A percentile compares a stretch with the other conserved stretches of the same genome.
Evolutionary conservation across 2,888 invertebrate genomes (phyloP).

Genomic region (Acanthococcus lagerstroemiae): DNA sequence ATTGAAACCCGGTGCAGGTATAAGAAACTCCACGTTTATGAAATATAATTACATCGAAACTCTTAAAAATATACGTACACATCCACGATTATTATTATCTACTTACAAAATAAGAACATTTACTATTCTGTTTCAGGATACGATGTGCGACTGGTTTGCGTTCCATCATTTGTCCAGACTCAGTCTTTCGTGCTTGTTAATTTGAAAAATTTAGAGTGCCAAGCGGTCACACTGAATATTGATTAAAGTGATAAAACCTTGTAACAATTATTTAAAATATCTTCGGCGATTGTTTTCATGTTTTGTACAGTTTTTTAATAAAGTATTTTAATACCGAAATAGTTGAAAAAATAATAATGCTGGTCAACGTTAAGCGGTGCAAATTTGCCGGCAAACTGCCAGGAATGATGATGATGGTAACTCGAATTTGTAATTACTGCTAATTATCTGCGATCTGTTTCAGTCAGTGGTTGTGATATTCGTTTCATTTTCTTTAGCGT

Average conservation of each 20-base stretch:
- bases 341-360: too few relatives aligned
- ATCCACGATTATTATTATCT: too few relatives aligned
- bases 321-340: too few relatives aligned
- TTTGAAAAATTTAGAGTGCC: conserved; percentile 61
- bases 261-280: too few relatives aligned
- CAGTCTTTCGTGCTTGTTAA: conserved; percentile 69
- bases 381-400: too few relatives aligned
- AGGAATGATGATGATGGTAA: too few relatives aligned
- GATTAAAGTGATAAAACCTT: conserved; percentile 1
- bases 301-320: too few relatives aligned
- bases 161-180: conserved; percentile 69
- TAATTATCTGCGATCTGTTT: too few relatives aligned
- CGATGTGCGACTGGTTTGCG: conserved; percentile 59
- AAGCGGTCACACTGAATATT: conserved; percentile 31
- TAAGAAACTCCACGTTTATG: conserved; percentile 32
- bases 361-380: too few relatives aligned
- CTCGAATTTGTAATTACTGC: too few relatives aligned
- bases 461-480: not conserved
- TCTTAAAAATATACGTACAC: conserved; percentile 15
- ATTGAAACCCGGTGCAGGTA: conserved; percentile 46
- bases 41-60: conserved; percentile 8
- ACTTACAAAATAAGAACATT: too few relatives aligned
- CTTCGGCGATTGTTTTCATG: too few relatives aligned
- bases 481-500: not conserved
- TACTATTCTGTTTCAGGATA: conserved; percentile 45